Base-by-base conservation (phyloP, 2,113 vertebrate genomes). In the Seriola aureovittata region DNA sequence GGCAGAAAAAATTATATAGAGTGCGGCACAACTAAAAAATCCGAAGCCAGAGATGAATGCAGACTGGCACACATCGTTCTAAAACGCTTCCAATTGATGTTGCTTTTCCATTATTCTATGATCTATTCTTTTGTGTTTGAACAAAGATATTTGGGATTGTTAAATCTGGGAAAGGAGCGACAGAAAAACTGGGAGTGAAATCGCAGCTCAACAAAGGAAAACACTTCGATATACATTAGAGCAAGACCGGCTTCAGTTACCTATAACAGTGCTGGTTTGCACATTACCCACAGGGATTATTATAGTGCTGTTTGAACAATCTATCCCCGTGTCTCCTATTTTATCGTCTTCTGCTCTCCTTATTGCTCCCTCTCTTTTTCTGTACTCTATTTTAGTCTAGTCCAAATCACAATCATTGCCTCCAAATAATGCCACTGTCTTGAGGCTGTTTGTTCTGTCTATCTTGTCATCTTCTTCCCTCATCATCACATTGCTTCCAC, bases 211-310 rank as follows among this genome's bases (percentile, higher is more conserved):
- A 78, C 80, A 82, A 84, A 78, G 72, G 58, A 73, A 84, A 86
- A 71, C 77, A 70, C 88, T 92, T 93, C 88, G 78, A 92, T 90
- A 85, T 78, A 81, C 88, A 80, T 90, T 86, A 74, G 65, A 82
- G 84, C 60, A 78, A 66, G 68, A 55, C 66, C 72, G 75, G 87
- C 87, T 85, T 82, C 66, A 80, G 69, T 84, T 58, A 59, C 79
- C 72, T 79, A 44, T 82, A 86, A 78, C 59, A 84, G 64, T 70
- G 71, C 79, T 75, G 55, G 44, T 89, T 87, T 88, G 71, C 70
- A 73, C 75, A 75, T 91, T 82, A 82, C 54, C 72, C 65, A 77
- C 60, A 32, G 71, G 44, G 69, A 82, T 71, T 71, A 78, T 82
- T 83, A 60, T 59, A 48, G 70, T 63, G 57, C 70, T 78, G 73